phyloP scores from a whole-genome alignment of 2,113 vertebrate species.

The Illadopsis cleaveri region DNA sequence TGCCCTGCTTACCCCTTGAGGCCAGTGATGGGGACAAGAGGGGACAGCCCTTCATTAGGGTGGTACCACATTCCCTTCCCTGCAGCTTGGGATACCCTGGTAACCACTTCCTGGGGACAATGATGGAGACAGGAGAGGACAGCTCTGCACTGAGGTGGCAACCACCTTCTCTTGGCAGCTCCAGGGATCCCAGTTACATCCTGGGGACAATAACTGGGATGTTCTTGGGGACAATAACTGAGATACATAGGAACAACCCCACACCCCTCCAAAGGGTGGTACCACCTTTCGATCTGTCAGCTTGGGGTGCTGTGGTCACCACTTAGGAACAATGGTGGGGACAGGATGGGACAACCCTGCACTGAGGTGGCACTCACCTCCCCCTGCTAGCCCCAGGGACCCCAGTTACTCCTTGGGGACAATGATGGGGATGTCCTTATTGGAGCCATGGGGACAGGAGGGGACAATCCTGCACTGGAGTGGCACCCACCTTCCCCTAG shows the following conservation, averaged over 20 bases:
- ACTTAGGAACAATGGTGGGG: neutral
- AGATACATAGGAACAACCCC: neutral
- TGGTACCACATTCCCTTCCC: neutral
- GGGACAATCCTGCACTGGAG: neutral
- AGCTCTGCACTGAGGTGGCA: neutral
- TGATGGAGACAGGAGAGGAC: neutral
- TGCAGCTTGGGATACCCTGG: neutral
- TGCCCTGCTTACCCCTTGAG: neutral
- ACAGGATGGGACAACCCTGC: neutral
- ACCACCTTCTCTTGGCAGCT: neutral
- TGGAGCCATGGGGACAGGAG: neutral
- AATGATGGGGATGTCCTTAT: neutral
- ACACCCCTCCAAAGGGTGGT: too few species aligned
- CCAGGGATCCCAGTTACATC: neutral
- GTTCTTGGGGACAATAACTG: neutral
- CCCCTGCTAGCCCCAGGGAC: neutral
- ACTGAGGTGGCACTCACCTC: neutral
- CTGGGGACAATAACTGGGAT: neutral
- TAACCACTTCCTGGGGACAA: neutral
- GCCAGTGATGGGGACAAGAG: neutral
- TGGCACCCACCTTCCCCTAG: neutral
- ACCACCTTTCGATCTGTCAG: neutral
- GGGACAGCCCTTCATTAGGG: neutral
- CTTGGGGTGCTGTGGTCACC: neutral
- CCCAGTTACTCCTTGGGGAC: neutral